phyloP scores from a whole-genome alignment of 2,797 vertebrate genomes.

The Sebastes kiyomatsui region DNA sequence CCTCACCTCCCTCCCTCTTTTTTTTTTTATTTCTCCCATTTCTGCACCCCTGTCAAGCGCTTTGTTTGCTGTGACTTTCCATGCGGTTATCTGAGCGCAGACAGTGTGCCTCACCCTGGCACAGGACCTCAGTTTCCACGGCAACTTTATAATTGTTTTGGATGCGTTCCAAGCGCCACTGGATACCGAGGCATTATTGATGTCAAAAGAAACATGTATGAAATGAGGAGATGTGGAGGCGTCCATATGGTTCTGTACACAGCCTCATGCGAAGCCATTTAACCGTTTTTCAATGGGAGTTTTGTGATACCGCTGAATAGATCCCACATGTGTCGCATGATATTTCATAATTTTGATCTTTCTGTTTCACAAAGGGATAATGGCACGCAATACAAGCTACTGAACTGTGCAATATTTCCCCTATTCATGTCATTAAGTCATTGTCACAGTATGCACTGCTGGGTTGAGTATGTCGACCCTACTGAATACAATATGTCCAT shows the following conservation, averaged over 20 bases:
- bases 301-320: conserved; percentile 78
- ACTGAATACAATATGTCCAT: conserved; percentile 66
- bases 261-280: conserved; percentile 81
- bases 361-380: conserved; percentile 75
- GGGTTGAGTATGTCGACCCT: conserved; percentile 55
- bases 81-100: conserved; percentile 87
- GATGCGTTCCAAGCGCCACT: conserved; percentile 87
- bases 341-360: conserved; percentile 81
- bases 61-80: conserved; percentile 88
- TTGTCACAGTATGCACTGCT: conserved; percentile 72
- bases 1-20: conserved; percentile 69
- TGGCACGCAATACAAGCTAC: conserved; percentile 62
- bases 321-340: conserved; percentile 74
- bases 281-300: conserved; percentile 75
- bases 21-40: conserved; percentile 68
- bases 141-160: conserved; percentile 99
- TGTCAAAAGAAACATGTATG: conserved; percentile 88
- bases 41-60: conserved; percentile 80
- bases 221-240: conserved; percentile 84
- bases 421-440: conserved; percentile 75
- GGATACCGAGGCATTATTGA: conserved; percentile 87
- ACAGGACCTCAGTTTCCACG: conserved; percentile 93
- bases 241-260: conserved; percentile 85
- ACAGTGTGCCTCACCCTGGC: conserved; percentile 91
- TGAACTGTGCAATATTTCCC: conserved; percentile 71